Percentiles rank a stretch among this genome's conserved stretches.
phyloP scores from a whole-genome alignment of 2,888 invertebrate species.

The Pasiphila rectangulata region DNA sequence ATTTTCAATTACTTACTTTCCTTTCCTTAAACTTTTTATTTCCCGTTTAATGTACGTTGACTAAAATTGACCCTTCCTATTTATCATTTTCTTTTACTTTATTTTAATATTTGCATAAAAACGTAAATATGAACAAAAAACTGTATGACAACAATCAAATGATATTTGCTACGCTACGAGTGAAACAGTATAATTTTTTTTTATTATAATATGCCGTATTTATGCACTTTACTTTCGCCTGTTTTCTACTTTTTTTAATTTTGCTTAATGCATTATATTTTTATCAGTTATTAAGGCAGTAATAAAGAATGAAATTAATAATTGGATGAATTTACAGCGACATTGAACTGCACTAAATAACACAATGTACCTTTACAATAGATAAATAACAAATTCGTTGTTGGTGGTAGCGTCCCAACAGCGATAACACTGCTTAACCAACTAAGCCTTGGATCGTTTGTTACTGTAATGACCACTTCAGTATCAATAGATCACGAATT shows the following conservation, averaged over 20 bases:
- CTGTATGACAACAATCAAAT: slow-evolving; percentile 63
- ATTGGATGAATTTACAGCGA: slow-evolving; percentile 54
- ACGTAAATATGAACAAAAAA: no score
- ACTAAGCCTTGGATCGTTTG: slow-evolving; percentile 46
- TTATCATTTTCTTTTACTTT: slow-evolving; percentile 51
- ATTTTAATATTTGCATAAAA: slow-evolving; percentile 55
- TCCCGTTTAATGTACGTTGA: slow-evolving; percentile 50
- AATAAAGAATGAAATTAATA: slow-evolving; percentile 65
- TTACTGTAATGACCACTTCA: slow-evolving; percentile 24
- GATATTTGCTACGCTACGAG: slow-evolving; percentile 46
- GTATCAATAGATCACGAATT: slow-evolving; percentile 23
- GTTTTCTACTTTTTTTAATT: slow-evolving; percentile 58
- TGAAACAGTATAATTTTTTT: slow-evolving; percentile 47
- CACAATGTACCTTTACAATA: slow-evolving; percentile 56
- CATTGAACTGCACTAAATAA: slow-evolving; percentile 70
- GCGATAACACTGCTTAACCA: slow-evolving; percentile 77
- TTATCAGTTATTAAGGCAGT: slow-evolving; percentile 61
- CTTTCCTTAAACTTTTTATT: slow-evolving; percentile 55
- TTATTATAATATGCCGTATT: slow-evolving; percentile 34
- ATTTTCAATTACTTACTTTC: slow-evolving; percentile 61
- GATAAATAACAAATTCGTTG: slow-evolving; percentile 62
- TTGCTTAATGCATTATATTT: slow-evolving; percentile 49
- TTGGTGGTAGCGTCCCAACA: slow-evolving; percentile 64
- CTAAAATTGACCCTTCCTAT: slow-evolving; percentile 50
- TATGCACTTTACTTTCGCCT: slow-evolving; percentile 72